A percentile compares a stretch with the other conserved stretches of the same genome.
Evolutionary conservation across 2,888 invertebrate species (phyloP).

Genomic region (Carpatolechia fugitivella): DNA sequence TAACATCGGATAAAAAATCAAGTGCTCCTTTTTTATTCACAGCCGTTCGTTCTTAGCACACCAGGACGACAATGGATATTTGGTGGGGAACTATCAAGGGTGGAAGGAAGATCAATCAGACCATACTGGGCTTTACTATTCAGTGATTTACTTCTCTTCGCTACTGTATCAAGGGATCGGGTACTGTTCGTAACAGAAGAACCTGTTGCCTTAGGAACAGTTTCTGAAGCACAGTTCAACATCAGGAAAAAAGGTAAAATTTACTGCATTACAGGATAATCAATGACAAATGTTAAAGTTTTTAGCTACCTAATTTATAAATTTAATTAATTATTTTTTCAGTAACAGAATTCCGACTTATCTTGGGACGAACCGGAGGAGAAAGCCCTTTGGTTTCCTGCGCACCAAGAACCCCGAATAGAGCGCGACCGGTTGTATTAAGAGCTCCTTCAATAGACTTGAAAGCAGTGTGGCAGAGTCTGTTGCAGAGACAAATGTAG

Average conservation of each 20-base stretch:
- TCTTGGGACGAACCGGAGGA: constrained; percentile 84
- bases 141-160: constrained; percentile 90
- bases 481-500: constrained; percentile 92
- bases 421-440: constrained; percentile 85
- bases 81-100: constrained; percentile 89
- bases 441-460: constrained; percentile 90
- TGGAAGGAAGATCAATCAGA: constrained; percentile 89
- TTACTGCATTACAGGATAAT: too few species aligned
- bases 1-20: too few species aligned
- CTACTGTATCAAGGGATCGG: constrained; percentile 91
- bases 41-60: constrained; percentile 90
- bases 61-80: constrained; percentile 94
- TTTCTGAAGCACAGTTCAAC: constrained; percentile 91
- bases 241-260: constrained; percentile 88
- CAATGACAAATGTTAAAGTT: too few species aligned
- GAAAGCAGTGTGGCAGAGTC: constrained; percentile 94
- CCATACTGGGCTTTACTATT: constrained; percentile 93
- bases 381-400: constrained; percentile 87
- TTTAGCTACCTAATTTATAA: too few species aligned
- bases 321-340: constrained; percentile 25
- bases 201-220: constrained; percentile 86
- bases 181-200: constrained; percentile 94
- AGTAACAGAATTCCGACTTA: constrained; percentile 92
- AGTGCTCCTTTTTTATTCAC: constrained; percentile 30
- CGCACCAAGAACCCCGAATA: constrained; percentile 84